Base-by-base conservation (phyloP, 2,888 invertebrate species). In the Hoplodrina blanda region DNA sequence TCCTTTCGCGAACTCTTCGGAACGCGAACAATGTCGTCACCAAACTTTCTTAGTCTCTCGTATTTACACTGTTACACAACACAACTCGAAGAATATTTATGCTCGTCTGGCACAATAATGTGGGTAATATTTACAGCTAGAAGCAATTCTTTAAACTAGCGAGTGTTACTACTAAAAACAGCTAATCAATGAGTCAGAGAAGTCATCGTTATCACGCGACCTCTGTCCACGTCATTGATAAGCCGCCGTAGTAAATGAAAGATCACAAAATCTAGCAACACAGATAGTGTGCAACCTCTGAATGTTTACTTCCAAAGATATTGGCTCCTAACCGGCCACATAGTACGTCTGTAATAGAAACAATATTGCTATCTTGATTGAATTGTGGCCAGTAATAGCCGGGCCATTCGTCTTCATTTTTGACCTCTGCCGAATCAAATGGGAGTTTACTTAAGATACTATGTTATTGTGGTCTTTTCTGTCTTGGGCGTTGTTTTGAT, bases 401-500 rank as follows among this genome's bases (percentile, higher is more conserved):
- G 25, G 25, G 33, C 62, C 54, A 76, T 80, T 82, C 70, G 73
- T 85, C 83, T 85, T 76, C 59, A 85, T 85, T 82, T 82, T 67
- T 63, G 61, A 60, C 65, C 80, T 73, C 67, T 61, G 20, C 53
- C 65, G 62, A 70, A 76, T 65, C 57, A 52, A 80, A 84, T 59
- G 61, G 50, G 63, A 72, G 61, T 64, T 73, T 79, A 64, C 66
- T 73, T 33, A 37, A 54, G 60, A 78, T 54, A 61, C 53, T 44
- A 60, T 53, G 59, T 50, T 63, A 46, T 52, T 73, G 79, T 66
- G 60, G 49, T 46, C 0, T 56, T 50, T 63, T 60, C 57, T 41
- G 44, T 30, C 20, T 37, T 7, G 60, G 20, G 1, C 19, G n/a
- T 50, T 78, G 60, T 63, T 73, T 73, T 30, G 33, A 50, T 50